Percentiles rank a stretch among this genome's conserved stretches.
These are phyloP conservation scores for Parochlus steinenii DNA, from an alignment of 2,888 invertebrate genomes.

Conservation along the genomic window DNA sequence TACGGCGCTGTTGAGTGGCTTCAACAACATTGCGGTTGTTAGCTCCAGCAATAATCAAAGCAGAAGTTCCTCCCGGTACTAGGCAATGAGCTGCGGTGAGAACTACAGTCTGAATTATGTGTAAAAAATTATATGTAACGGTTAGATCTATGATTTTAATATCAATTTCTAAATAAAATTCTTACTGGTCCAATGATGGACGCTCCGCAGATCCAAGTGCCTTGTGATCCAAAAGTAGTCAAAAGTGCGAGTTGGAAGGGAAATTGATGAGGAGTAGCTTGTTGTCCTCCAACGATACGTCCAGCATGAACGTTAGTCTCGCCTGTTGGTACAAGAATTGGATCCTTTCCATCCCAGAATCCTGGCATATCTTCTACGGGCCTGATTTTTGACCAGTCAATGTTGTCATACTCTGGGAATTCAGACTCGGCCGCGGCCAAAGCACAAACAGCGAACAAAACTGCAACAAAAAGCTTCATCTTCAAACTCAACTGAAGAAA, in stretches of 20 bases:
- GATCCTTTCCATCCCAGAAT: conserved; percentile 9
- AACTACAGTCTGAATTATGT: too few relatives aligned
- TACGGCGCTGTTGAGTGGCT: not conserved
- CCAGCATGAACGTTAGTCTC: not conserved
- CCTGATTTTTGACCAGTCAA: too few relatives aligned
- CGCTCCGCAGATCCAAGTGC: not conserved
- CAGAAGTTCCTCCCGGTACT: not conserved
- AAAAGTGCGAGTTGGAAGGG: conserved; percentile 17
- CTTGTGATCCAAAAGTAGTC: not conserved
- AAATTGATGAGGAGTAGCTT: conserved; percentile 18
- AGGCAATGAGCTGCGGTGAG: conserved; percentile 2
- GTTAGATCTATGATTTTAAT: too few relatives aligned
- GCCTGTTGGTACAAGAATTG: too few relatives aligned
- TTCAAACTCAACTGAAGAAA: too few relatives aligned
- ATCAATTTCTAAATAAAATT: too few relatives aligned
- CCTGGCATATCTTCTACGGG: conserved; percentile 8
- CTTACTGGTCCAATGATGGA: conserved; percentile 2
- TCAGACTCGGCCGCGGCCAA: too few relatives aligned
- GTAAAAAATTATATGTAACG: too few relatives aligned
- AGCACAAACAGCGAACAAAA: too few relatives aligned
- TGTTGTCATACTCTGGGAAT: too few relatives aligned
- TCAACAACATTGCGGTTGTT: not conserved
- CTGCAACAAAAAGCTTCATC: too few relatives aligned
- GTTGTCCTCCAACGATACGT: conserved; percentile 9
- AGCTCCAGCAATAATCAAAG: conserved; percentile 1